phyloP scores from a whole-genome alignment of 2,113 vertebrate genomes.

The Siphamia tubifer region DNA sequence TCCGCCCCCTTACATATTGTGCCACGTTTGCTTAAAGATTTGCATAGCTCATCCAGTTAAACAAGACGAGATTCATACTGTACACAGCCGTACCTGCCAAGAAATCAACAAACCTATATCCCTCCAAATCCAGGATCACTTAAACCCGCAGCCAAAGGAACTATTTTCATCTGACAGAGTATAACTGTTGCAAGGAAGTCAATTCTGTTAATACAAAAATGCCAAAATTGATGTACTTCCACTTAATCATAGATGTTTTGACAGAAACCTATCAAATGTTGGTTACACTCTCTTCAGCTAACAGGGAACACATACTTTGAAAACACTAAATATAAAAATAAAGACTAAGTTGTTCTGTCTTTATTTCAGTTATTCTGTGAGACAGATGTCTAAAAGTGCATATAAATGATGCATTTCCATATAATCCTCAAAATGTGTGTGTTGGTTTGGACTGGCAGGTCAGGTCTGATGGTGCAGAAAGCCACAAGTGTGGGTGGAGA shows the following conservation, averaged over 20 bases:
- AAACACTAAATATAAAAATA: too few relatives aligned
- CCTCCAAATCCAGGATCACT: not conserved
- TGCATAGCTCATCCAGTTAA: not conserved
- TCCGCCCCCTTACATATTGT: not conserved
- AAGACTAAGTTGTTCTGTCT: too few relatives aligned
- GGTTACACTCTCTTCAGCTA: too few relatives aligned
- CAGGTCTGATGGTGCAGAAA: constrained; percentile 15
- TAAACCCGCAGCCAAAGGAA: not conserved
- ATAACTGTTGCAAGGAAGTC: too few relatives aligned
- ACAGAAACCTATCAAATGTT: too few relatives aligned
- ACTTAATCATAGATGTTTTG: too few relatives aligned
- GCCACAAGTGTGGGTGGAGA: constrained; percentile 37
- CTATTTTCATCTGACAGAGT: not conserved
- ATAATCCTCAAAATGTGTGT: not conserved
- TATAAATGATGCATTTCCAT: not conserved
- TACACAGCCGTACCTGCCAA: not conserved
- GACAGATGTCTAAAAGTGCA: too few relatives aligned
- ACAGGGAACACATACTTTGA: too few relatives aligned
- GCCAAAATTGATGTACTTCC: too few relatives aligned
- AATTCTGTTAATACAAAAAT: too few relatives aligned
- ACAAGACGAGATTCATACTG: not conserved
- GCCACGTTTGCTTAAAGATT: not conserved
- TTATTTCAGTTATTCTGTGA: too few relatives aligned
- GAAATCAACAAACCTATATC: not conserved
- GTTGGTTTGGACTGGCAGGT: constrained; percentile 9